Evolutionary conservation across 2,113 vertebrate genomes (phyloP), one percentile per base, ranked within the genome.

Genomic region (Corydoras sp.): DNA sequence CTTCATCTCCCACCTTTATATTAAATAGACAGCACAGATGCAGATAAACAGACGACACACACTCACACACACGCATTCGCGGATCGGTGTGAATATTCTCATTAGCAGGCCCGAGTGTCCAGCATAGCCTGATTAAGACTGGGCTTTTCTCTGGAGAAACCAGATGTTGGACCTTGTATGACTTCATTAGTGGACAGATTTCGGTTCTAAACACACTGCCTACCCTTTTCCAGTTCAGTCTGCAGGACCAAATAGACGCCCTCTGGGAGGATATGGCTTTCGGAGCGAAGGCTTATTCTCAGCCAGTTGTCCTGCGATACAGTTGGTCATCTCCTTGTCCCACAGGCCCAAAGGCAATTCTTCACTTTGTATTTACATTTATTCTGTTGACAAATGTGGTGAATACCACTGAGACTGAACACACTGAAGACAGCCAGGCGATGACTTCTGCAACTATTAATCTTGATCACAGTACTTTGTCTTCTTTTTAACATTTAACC

Each of bases 101-200:
- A 80, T 82, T 82, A 80, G 51, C 64, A 58, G 63, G 58, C 60
- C 65, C 10, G 29, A 63, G 62, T 69, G 56, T 58, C 69, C 55
- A 50, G 72, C 58, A 67, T 50, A 58, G 62, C 15, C 68, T 82
- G 78, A 82, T 82, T 80, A 80, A 82, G 67, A 77, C 79, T 73
- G 70, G 66, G 58, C 65, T 77, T 48, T 69, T 81, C 79, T 79
- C 75, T 43, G 68, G 81, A 76, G 75, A 55, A 60, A n/a, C 58
- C 62, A 72, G 51, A 12, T 43, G 10, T 71, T 75, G 62, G 70
- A 73, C 72, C 77, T 79, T 73, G 64, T 77, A 78, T 77, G 79
- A 77, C 75, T 83, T 81, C 77, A 83, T 81, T 77, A 81, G 58
- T 64, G 63, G 67, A 64, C 69, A 65, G 68, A 71, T 68, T 72